Evolutionary conservation across 2,888 invertebrate species (phyloP).

Genomic region (Meteorus colon): DNA sequence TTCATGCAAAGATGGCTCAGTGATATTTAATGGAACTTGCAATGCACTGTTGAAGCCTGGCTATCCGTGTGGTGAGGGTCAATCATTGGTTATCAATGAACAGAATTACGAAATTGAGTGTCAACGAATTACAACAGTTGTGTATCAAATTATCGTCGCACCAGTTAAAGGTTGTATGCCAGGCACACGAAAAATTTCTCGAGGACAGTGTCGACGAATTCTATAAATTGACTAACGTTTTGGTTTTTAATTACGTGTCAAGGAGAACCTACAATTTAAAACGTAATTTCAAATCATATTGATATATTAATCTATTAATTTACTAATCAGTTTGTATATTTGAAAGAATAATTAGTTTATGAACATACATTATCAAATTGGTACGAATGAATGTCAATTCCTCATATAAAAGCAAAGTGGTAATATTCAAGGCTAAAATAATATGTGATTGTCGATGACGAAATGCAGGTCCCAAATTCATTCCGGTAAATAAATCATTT

Average conservation of each 20-base stretch:
- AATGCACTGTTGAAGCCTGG: conserved; percentile 69
- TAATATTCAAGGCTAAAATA: background rate
- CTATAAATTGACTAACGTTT: conserved; percentile 24
- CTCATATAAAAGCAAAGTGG: background rate
- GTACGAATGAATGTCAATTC: too few relatives aligned
- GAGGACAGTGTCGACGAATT: conserved; percentile 48
- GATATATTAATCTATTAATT: background rate
- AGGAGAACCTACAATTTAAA: background rate
- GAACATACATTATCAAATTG: background rate
- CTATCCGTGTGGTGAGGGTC: conserved; percentile 72
- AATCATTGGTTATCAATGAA: conserved; percentile 77
- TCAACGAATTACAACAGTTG: conserved; percentile 32
- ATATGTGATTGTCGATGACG: background rate
- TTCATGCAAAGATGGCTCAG: conserved; percentile 76
- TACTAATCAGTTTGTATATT: background rate
- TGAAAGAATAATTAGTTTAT: conserved; percentile 9
- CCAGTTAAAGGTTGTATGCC: conserved; percentile 45
- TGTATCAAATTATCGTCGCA: conserved; percentile 47
- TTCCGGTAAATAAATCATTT: conserved; percentile 37
- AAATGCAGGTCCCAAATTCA: too few relatives aligned
- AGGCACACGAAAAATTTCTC: conserved; percentile 44
- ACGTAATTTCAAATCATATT: background rate
- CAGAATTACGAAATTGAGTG: conserved; percentile 77
- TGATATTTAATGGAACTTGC: conserved; percentile 73
- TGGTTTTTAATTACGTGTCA: background rate